Percentiles rank a stretch among this genome's conserved stretches.
Evolutionary conservation across 1,140 invertebrate species (phyloP).

Genomic region (Bombus confusus): DNA sequence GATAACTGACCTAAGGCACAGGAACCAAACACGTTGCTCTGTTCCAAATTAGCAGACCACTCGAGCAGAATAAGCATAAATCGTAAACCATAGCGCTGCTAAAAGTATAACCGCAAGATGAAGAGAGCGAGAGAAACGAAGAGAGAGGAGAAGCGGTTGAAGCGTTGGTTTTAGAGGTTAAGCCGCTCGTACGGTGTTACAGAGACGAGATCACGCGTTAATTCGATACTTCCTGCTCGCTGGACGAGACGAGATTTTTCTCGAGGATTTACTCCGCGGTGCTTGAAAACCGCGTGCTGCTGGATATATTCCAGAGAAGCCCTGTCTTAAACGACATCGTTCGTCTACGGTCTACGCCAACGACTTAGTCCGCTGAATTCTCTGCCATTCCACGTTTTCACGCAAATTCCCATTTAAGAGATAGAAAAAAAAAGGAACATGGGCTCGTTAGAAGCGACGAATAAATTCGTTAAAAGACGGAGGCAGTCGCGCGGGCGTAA

Average conservation of each 20-base stretch:
- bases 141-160: background rate
- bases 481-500: background rate
- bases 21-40: slow-evolving; percentile 24
- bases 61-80: slow-evolving; percentile 15
- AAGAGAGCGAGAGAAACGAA: background rate
- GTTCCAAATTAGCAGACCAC: background rate
- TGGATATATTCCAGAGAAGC: background rate
- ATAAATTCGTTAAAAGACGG: background rate
- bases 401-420: background rate
- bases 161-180: slow-evolving; percentile 45
- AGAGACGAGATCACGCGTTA: slow-evolving; percentile 68
- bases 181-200: slow-evolving; percentile 45
- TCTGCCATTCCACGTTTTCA: background rate
- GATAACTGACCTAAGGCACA: slow-evolving; percentile 50
- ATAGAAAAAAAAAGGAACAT: background rate
- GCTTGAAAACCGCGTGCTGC: background rate
- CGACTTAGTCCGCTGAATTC: background rate
- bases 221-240: slow-evolving; percentile 76
- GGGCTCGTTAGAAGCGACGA: background rate
- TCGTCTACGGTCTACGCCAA: background rate
- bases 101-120: background rate
- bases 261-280: background rate
- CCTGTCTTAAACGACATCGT: background rate
- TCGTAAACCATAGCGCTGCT: slow-evolving; percentile 36
- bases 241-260: slow-evolving; percentile 49